Conservation (phyloP, 2,113 vertebrate genomes). For the Loxodonta africana region DNA sequence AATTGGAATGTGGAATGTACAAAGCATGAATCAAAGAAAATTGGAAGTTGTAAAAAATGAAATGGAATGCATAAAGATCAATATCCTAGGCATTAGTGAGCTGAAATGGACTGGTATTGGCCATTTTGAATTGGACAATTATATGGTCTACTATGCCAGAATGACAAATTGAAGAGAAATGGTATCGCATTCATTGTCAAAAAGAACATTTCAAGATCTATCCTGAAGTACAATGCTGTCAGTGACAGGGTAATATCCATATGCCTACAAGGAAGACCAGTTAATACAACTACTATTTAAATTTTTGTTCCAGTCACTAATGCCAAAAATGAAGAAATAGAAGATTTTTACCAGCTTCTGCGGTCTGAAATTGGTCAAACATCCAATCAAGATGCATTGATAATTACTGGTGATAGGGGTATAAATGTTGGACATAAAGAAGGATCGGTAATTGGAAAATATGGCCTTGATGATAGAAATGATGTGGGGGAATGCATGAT, state of each 20-base stretch:
- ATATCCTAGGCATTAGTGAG: neutral
- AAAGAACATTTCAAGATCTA: neutral
- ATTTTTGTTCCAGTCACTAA: neutral
- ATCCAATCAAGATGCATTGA: no score
- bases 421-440: no score
- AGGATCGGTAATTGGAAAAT: no score
- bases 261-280: neutral
- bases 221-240: neutral
- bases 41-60: neutral
- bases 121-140: neutral
- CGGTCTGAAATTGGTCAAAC: no score
- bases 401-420: no score
- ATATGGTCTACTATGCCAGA: neutral
- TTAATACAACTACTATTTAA: neutral
- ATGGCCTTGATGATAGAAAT: no score
- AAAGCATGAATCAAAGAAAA: neutral
- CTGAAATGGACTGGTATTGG: neutral
- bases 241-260: neutral
- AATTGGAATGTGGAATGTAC: neutral
- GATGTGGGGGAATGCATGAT: no score
- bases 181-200: neutral
- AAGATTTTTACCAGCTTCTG: neutral
- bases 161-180: neutral
- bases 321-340: neutral
- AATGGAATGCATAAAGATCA: neutral